Conservation (phyloP, 2,888 invertebrate genomes). For the Eupithecia subfuscata region DNA sequence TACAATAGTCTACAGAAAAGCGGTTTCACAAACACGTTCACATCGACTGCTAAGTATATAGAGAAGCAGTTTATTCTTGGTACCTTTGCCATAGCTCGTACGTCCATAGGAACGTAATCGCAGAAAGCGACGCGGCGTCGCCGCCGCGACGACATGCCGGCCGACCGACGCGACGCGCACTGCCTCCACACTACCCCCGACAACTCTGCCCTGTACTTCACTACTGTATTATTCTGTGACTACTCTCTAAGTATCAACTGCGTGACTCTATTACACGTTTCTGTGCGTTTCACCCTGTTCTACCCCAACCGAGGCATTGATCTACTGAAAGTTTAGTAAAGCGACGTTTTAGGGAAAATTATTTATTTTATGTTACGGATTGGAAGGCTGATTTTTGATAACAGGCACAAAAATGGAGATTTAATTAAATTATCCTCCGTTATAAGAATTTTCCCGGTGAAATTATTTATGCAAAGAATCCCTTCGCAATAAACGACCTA, state of each 20-base stretch:
- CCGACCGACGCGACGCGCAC: slow-evolving; percentile 70
- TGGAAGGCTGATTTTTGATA: background rate
- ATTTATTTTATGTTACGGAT: background rate
- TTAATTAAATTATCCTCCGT: background rate
- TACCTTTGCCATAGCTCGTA: slow-evolving; percentile 81
- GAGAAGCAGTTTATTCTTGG: slow-evolving; percentile 14
- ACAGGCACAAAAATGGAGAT: background rate
- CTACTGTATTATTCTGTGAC: slow-evolving; percentile 21
- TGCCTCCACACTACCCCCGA: slow-evolving; percentile 42
- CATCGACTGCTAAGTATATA: slow-evolving; percentile 2
- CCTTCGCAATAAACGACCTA: background rate
- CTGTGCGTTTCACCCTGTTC: slow-evolving; percentile 5
- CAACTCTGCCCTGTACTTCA: slow-evolving; percentile 21
- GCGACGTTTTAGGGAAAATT: background rate
- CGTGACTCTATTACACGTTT: slow-evolving; percentile 18
- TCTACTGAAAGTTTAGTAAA: slow-evolving; percentile 13
- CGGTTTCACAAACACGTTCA: background rate
- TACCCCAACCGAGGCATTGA: slow-evolving; percentile 10
- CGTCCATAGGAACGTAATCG: slow-evolving; percentile 79
- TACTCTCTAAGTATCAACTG: slow-evolving; percentile 24
- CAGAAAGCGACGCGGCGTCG: slow-evolving; percentile 78
- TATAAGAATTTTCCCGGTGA: background rate
- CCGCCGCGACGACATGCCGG: slow-evolving; percentile 75
- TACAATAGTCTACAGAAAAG: background rate
- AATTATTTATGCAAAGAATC: background rate